Base-by-base conservation (phyloP, 2,888 invertebrate species). In the Copidosoma aretas region DNA sequence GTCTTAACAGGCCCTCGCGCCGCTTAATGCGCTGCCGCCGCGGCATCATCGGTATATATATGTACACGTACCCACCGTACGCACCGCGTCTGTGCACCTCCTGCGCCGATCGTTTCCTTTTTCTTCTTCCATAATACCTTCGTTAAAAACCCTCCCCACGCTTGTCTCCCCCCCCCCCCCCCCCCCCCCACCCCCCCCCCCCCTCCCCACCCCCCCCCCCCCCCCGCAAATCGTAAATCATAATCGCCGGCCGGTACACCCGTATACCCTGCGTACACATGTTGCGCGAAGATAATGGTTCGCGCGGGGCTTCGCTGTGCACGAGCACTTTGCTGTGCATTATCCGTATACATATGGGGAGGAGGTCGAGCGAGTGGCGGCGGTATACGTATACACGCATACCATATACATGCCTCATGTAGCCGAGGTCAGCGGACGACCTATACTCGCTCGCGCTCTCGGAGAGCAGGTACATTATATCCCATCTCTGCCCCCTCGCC, bases 371-470 rank as follows among this genome's bases (percentile, higher is more conserved):
- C 43, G 43, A 14, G 12, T 65, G 57, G n/a, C n/a, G n/a, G n/a
- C n/a, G n/a, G n/a, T n/a, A n/a, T 62, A 60, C 76, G 74, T 77
- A 77, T 79, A 79, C 77, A 78, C 77, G 77, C 78, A 60, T 56
- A 49, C 70, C n/a, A n/a, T n/a, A n/a, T n/a, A n/a, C n/a, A n/a
- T n/a, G 71, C 72, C 54, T 21, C 24, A 57, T 56, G 56, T 73
- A 72, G 71, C 71, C 72, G 73, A 74, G 80, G 80, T 82, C 81
- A 82, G 79, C 77, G 79, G 75, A 78, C 81, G 80, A 79, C 77
- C 80, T 32, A 8, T 32, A 32, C 32, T 8, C 32, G 8, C 32
- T 32, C 32, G 32, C 32, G 32, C 32, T 32, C 32, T 32, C 8
- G 32, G 32, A 32, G 8, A 32, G n/a, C n/a, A n/a, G n/a, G 32